Percentiles rank a stretch among this genome's conserved stretches.
Evolutionary conservation across 2,797 vertebrate species (phyloP).

Genomic region (Eulemur mongoz): DNA sequence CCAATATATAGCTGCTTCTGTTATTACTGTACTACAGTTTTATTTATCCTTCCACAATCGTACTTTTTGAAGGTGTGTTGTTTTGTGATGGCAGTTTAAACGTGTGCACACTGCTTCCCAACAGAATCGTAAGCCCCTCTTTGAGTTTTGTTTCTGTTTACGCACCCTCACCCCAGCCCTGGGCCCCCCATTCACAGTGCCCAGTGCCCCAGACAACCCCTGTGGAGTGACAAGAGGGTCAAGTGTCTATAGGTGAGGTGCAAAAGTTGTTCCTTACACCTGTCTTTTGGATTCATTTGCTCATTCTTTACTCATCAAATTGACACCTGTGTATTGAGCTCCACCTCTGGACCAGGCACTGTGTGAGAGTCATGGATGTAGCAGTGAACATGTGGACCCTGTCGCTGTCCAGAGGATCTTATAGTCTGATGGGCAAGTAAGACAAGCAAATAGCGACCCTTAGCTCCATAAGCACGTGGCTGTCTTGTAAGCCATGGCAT

Average conservation of each 20-base stretch:
- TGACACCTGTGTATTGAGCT: not conserved
- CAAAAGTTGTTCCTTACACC: no score
- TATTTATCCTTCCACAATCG: not conserved
- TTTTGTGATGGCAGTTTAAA: not conserved
- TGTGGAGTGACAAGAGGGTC: no score
- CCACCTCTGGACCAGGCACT: not conserved
- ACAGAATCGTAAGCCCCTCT: no score
- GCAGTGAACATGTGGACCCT: not conserved
- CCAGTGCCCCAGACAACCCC: no score
- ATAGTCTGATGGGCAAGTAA: not conserved
- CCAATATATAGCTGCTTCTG: not conserved
- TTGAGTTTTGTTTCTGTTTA: no score
- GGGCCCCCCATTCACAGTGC: no score
- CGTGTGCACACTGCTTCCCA: no score
- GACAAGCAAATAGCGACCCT: not conserved
- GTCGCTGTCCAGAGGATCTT: not conserved
- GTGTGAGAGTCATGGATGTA: not conserved
- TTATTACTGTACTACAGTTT: not conserved
- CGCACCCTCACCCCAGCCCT: no score
- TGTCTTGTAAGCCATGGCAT: not conserved
- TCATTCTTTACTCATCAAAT: not conserved
- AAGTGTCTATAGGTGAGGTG: no score
- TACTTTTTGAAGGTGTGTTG: not conserved
- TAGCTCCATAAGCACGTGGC: not conserved
- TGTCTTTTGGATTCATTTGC: no score